Base-by-base conservation (phyloP, 1,140 invertebrate species). In the Pissodes strobi region DNA sequence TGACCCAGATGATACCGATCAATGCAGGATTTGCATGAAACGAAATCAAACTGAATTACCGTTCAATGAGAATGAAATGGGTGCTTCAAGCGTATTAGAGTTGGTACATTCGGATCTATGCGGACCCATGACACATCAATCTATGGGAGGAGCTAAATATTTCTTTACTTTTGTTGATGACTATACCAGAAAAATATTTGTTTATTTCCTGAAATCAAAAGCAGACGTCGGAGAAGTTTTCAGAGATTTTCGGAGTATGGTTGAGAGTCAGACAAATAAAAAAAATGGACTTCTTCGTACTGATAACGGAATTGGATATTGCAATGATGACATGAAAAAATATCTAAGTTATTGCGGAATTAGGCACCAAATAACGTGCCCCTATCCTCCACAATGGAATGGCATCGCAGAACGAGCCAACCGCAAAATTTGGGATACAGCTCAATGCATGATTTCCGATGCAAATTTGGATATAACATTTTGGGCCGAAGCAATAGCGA, bases 121-220 rank as follows among this genome's bases (percentile, higher is more conserved):
- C 9, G 67, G 64, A 18, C 64, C 69, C 6, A 71, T 71, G 57
- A 49, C 48, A 46, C 39, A 53, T 55, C 38, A 58, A 23, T 69
- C 67, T n/a, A 48, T 21, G 34, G 30, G 72, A 58, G 70, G 71
- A 23, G 61, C 69, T 13, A 67, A 60, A 8, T 81, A 79, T 55
- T 69, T 78, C n/a, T n/a, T n/a, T n/a, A n/a, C n/a, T n/a, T 34
- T 81, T 8, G 75, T 77, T 49, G 79, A 81, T 69, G 78, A 80
- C 45, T 65, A 56, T 25, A 72, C 74, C 1, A 69, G 72, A 25
- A 78, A 75, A 55, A 52, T 63, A 12, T 46, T 77, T 39, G 30
- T 71, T 27, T n/a, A n/a, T n/a, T n/a, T n/a, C n/a, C n/a, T n/a
- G n/a, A n/a, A 69, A 61, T 53, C 30, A 10, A 80, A 79, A 66